Conservation (phyloP, 1,140 invertebrate species). For the Neodiprion lecontei region DNA sequence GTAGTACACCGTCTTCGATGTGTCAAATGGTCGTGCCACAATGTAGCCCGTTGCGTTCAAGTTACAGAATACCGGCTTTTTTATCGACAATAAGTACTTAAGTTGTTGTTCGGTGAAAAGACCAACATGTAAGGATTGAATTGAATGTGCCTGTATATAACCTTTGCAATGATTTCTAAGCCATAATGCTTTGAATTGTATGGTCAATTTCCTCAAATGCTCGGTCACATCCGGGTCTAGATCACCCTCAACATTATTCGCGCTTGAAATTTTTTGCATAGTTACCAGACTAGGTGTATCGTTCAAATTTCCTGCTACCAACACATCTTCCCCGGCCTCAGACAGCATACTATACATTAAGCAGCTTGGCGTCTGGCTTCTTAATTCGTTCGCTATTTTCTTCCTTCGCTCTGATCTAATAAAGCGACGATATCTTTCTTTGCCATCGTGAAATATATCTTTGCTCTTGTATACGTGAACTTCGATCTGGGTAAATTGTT, state of each 20-base stretch:
- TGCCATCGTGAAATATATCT: not conserved
- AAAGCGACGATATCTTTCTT: not conserved
- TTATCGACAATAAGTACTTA: not conserved
- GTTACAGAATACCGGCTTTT: not conserved
- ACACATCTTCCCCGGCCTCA: not conserved
- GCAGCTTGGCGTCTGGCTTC: not conserved
- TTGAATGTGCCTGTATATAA: not conserved
- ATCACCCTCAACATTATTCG: not conserved
- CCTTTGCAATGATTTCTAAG: not conserved
- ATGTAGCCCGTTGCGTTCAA: not conserved
- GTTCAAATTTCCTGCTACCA: not conserved
- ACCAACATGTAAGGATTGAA: not conserved
- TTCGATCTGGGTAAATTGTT: not conserved
- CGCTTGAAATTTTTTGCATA: not conserved
- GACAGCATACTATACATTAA: not conserved
- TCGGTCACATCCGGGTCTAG: not conserved
- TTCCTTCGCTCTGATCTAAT: not conserved
- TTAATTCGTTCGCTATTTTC: not conserved
- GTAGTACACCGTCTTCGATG: not conserved
- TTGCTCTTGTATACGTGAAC: not conserved
- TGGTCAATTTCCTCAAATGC: not conserved
- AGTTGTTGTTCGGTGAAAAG: not conserved
- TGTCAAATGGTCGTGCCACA: not conserved
- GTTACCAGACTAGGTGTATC: not conserved
- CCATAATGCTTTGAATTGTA: not conserved